Conservation (phyloP, 1,140 invertebrate genomes). For the Rhopalosiphum maidis region DNA sequence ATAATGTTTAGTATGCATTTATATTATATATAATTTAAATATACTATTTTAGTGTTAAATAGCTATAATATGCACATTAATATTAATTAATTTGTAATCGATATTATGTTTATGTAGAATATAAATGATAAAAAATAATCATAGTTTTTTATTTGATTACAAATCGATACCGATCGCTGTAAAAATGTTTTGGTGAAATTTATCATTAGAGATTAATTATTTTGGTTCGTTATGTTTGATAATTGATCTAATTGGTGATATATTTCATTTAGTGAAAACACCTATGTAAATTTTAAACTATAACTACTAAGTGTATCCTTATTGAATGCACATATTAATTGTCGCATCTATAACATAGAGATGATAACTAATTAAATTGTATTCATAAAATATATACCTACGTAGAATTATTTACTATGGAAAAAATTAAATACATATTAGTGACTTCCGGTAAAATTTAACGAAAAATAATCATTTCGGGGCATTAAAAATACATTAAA, state of each 20-base stretch:
- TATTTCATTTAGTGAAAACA: neutral
- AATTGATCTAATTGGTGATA: neutral
- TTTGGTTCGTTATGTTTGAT: neutral
- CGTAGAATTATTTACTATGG: neutral
- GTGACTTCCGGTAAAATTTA: neutral
- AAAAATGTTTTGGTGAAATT: too few relatives aligned
- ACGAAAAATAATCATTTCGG: neutral
- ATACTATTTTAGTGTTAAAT: neutral
- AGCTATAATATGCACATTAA: too few relatives aligned
- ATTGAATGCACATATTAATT: neutral
- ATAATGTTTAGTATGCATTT: neutral
- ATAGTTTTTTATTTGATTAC: too few relatives aligned
- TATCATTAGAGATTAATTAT: neutral
- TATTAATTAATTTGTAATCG: too few relatives aligned
- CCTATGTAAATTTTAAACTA: neutral
- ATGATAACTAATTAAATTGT: neutral
- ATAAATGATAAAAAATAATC: too few relatives aligned
- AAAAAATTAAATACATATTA: constrained; percentile 4
- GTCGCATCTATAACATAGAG: neutral
- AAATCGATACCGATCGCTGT: too few relatives aligned
- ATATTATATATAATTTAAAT: neutral
- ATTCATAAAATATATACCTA: neutral
- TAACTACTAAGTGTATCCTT: neutral
- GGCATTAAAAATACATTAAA: constrained; percentile 17
- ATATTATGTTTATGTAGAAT: too few relatives aligned